Evolutionary conservation across 2,113 vertebrate genomes (phyloP), one percentile per base, ranked within the genome.

Genomic region (Platysteira castanea): DNA sequence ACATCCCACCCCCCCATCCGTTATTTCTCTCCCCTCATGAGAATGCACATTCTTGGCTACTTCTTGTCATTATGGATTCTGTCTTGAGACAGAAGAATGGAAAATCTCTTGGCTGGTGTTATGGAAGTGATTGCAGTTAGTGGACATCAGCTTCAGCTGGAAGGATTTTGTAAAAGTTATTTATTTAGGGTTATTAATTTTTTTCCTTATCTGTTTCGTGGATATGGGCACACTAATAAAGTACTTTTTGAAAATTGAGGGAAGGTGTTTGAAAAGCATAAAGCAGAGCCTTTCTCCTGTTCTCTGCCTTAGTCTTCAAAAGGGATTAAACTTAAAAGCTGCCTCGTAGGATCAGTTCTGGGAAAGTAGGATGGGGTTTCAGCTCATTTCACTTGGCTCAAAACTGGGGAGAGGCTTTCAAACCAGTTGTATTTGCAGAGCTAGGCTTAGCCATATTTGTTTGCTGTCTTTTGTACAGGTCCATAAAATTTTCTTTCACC

Each of bases 1-100:
- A 14, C 10, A 6, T 21, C 11, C 7, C 6, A 70, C n/a, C 20
- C 4, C 8, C 2, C 2, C 8, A 33, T 9, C 23, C 0, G 0
- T 30, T 60, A 19, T 69, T 88, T 71, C 4, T 59, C 12, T 77
- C 4, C 13, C 13, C 16, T 75, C 10, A 5, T 11, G 7, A 28
- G 11, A 21, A 44, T 41, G 17, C 6, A 12, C 23, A 59, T 67
- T 56, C 50, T 44, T 82, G 65, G 37, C 23, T n/a, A 6, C 3
- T 50, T 12, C 26, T 63, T 70, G 21, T 61, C 21, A 11, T 68
- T 20, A 24, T 35, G 4, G 50, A 7, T 41, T 76, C 11, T 61
- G 24, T 65, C 53, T 60, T 53, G 68, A 73, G 37, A 28, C 21
- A 64, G 56, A 42, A 78, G 74, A 81, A 2, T 15, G 63, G 63